phyloP scores from a whole-genome alignment of 2,113 vertebrate species.

The Butorides virescens region DNA sequence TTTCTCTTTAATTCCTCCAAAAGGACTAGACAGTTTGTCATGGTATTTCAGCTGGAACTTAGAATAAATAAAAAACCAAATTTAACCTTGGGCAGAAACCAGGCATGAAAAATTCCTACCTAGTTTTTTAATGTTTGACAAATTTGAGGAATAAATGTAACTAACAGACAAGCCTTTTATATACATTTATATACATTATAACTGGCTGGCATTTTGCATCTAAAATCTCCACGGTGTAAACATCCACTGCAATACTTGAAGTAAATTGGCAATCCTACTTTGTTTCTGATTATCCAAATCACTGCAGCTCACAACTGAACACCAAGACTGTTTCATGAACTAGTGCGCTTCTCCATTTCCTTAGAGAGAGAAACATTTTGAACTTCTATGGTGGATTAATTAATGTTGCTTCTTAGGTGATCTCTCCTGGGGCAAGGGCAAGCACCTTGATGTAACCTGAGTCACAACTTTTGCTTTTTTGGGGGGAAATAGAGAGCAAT shows the following conservation, averaged over 20 bases:
- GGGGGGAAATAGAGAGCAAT: background rate
- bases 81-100: background rate
- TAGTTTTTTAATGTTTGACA: background rate
- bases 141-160: background rate
- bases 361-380: background rate
- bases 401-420: background rate
- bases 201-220: background rate
- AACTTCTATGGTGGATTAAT: accelerated
- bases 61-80: background rate
- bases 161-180: background rate
- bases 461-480: background rate
- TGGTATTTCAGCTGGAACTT: background rate
- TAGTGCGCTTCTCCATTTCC: background rate
- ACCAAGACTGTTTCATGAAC: background rate
- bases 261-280: background rate
- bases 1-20: background rate
- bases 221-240: background rate
- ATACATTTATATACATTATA: no score
- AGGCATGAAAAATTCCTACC: background rate
- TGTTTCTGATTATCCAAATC: background rate
- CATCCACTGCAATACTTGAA: background rate
- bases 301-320: background rate
- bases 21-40: background rate
- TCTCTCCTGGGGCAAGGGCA: background rate
- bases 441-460: background rate